These are phyloP conservation scores for Rhabdophis nuchalis DNA, from an alignment of 2,797 vertebrate species.

Conservation along the genomic window DNA sequence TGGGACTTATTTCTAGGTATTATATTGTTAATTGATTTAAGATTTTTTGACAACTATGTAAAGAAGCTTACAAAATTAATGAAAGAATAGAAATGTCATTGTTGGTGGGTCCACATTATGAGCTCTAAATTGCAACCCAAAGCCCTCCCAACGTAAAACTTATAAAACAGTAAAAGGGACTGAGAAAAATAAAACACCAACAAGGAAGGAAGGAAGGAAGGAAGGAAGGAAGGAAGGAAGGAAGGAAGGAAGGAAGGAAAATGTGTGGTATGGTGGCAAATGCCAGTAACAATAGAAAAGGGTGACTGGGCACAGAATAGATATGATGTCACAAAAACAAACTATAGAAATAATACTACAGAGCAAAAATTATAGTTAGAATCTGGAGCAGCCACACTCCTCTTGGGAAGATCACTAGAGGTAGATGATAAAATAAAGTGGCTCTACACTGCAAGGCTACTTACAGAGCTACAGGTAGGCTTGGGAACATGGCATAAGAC, in stretches of 20 bases:
- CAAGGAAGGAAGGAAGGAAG: background rate
- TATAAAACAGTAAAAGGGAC: background rate
- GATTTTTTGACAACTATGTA: conserved; percentile 32
- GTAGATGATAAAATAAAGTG: background rate
- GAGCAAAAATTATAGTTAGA: background rate
- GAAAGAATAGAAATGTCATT: background rate
- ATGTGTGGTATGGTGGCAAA: background rate
- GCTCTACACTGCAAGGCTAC: background rate
- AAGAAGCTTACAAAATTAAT: background rate
- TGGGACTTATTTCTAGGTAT: background rate
- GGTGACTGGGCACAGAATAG: background rate
- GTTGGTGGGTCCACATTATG: background rate
- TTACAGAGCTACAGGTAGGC: background rate
- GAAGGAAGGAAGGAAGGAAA: no score
- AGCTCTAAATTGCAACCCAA: background rate
- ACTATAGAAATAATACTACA: background rate
- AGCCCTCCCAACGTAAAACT: background rate
- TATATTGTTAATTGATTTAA: background rate
- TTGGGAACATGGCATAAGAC: background rate
- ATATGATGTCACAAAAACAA: background rate
- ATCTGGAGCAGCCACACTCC: background rate
- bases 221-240: no score
- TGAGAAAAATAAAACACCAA: background rate
- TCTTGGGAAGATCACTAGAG: background rate
- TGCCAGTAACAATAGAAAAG: background rate